These are phyloP conservation scores for Planiliza haematocheilus DNA, from an alignment of 2,113 vertebrate genomes.

Conservation along the genomic window DNA sequence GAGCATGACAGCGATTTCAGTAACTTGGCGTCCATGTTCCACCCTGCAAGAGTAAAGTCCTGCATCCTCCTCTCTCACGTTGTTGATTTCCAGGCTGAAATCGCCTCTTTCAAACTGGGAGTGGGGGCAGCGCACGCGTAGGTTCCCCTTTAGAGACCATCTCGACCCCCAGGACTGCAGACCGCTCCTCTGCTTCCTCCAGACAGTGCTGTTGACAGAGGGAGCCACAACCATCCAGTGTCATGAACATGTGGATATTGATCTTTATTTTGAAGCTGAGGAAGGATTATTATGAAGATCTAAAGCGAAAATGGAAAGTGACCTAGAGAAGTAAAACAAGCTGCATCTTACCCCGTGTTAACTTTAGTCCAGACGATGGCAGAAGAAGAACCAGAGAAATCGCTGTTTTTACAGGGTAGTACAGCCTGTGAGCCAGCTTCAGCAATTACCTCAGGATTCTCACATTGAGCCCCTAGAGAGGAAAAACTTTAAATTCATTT, in stretches of 20 bases:
- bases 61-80: slow-evolving; percentile 63
- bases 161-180: slow-evolving; percentile 67
- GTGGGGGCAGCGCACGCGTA: slow-evolving; percentile 56
- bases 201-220: slow-evolving; percentile 68
- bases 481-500: not conserved
- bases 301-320: not conserved
- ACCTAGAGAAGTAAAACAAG: not conserved
- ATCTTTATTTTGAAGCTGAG: not conserved
- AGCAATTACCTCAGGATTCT: slow-evolving; percentile 67
- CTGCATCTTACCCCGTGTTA: slow-evolving; percentile 56
- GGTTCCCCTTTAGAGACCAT: slow-evolving; percentile 10
- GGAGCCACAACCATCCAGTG: slow-evolving; percentile 9
- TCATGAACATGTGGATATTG: not conserved
- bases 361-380: slow-evolving; percentile 68
- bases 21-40: rapidly evolving
- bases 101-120: slow-evolving; percentile 44
- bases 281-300: too few relatives aligned
- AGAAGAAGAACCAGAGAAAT: rapidly evolving
- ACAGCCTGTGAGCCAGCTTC: slow-evolving; percentile 68
- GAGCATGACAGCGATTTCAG: slow-evolving; percentile 51
- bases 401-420: slow-evolving; percentile 66
- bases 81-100: slow-evolving; percentile 75
- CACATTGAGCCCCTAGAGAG: slow-evolving; percentile 46
- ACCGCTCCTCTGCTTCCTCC: slow-evolving; percentile 75
- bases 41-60: slow-evolving; percentile 75